Base-by-base conservation (phyloP, 2,797 vertebrate species). In the Sebastes nivosus region DNA sequence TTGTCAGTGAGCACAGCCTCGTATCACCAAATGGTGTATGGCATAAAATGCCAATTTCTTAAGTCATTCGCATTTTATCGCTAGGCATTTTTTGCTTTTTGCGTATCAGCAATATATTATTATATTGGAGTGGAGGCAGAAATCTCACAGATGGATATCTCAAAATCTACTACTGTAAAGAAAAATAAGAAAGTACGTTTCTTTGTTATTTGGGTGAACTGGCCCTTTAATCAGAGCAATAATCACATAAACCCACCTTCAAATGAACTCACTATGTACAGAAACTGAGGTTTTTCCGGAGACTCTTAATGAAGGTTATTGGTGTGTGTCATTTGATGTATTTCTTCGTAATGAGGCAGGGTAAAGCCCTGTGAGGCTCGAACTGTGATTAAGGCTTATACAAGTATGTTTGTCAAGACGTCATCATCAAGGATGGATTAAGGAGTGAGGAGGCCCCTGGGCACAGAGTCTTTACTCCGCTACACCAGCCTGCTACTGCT, bases 351-450 rank as follows among this genome's bases (percentile, higher is more conserved):
- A 64, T 64, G 22, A 64, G 61, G 61, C 34, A 9, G 34, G 58
- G n/a, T 38, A 32, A 70, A 73, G 32, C 24, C 67, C 52, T 77
- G 24, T 22, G 34, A 69, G 64, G n/a, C 76, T 71, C 6, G 1
- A 20, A 66, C 55, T 32, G 32, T 67, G 63, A 75, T 65, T 65
- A 57, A 66, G 18, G 63, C 55, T 67, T 24, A 20, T 20, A 73
- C n/a, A 22, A 59, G 60, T 34, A n/a, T 82, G 61, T 75, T 77
- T 77, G 70, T 82, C 67, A 57, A 73, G 60, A 70, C 2, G 20
- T 78, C 10, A 8, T 75, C 81, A 79, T 71, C 67, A 79, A 70
- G 25, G 38, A 42, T 54, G 75, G 76, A 79, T 83, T 79, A 71
- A 64, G 11, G 12, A 42, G 60, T 55, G 68, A 82, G 55, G 32